A percentile compares a stretch with the other conserved stretches of the same genome.
These are phyloP conservation scores for Dryobates pubescens DNA, from an alignment of 2,797 vertebrate species.

Conservation along the genomic window DNA sequence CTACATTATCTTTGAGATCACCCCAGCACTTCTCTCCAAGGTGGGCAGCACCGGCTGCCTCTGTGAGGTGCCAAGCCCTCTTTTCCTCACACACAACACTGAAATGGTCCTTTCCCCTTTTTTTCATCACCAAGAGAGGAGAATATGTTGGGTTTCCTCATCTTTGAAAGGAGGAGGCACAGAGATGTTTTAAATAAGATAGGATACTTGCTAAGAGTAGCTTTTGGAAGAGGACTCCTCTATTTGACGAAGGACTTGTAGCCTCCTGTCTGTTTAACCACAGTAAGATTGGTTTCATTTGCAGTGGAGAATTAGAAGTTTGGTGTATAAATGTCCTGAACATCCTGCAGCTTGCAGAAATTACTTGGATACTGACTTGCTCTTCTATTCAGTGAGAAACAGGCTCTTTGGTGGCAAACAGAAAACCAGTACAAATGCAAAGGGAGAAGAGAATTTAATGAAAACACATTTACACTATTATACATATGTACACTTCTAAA, in stretches of 20 bases:
- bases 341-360: neutral
- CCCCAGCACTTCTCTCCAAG: neutral
- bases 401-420: neutral
- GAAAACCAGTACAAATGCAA: slow-evolving; percentile 2
- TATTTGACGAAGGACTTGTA: neutral
- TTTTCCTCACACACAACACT: neutral
- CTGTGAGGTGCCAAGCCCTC: neutral
- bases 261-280: neutral
- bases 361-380: neutral
- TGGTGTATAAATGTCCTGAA: neutral
- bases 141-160: neutral
- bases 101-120: neutral
- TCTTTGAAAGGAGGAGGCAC: neutral
- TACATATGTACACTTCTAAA: slow-evolving; percentile 6
- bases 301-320: neutral
- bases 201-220: neutral
- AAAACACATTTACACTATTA: neutral
- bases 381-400: neutral
- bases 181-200: neutral
- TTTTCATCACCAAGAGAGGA: neutral
- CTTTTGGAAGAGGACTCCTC: neutral
- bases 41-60: neutral
- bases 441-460: slow-evolving; percentile 25
- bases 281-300: neutral
- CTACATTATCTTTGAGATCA: neutral